Percentiles rank a stretch among this genome's conserved stretches.
phyloP scores from a whole-genome alignment of 2,888 invertebrate genomes.

The Leptopilina syphax region DNA sequence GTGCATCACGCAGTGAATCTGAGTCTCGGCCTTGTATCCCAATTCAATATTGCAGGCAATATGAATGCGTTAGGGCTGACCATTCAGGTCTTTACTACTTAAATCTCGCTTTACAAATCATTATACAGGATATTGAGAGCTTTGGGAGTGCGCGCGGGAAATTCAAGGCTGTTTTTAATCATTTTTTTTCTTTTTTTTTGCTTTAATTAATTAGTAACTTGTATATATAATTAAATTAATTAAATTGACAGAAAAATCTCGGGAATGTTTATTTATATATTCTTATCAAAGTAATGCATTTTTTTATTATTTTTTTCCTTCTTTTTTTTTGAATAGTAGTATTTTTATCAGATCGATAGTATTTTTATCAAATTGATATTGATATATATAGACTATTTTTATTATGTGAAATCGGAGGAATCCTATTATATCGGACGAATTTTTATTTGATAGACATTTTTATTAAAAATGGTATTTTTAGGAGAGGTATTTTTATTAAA shows the following conservation, averaged over 20 bases:
- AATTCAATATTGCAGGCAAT: constrained; percentile 37
- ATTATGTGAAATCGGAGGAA: not conserved
- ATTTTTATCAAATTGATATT: not conserved
- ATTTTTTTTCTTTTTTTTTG: not conserved
- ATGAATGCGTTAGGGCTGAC: constrained; percentile 44
- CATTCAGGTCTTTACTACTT: constrained; percentile 35
- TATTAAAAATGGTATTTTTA: no score
- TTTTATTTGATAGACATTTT: no score
- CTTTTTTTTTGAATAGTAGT: no score
- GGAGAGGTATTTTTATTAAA: no score
- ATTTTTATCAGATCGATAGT: no score
- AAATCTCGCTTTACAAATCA: not conserved
- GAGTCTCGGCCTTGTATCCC: constrained; percentile 52
- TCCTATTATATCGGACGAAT: no score
- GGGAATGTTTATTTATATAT: no score
- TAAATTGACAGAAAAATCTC: no score
- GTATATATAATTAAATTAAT: not conserved
- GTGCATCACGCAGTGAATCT: constrained; percentile 55
- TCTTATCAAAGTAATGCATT: no score
- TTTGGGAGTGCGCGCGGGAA: not conserved
- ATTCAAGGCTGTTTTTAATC: not conserved
- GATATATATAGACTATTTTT: not conserved
- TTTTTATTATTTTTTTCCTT: no score
- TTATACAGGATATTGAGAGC: not conserved
- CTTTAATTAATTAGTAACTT: not conserved